Evolutionary conservation across 2,113 vertebrate species (phyloP).

Genomic region (Perognathus longimembris): DNA sequence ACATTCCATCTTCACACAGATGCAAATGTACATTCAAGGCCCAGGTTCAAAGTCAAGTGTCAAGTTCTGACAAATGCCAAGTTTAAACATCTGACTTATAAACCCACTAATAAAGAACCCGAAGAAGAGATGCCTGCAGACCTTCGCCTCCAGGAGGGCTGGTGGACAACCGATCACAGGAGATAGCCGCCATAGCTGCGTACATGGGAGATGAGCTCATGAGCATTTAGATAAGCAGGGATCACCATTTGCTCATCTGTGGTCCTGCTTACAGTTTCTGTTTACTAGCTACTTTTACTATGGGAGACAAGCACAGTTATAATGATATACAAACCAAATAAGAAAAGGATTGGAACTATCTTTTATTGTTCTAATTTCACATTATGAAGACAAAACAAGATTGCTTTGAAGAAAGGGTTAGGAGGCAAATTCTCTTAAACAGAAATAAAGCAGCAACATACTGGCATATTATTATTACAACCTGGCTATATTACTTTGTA

Average conservation of each 20-base stretch:
- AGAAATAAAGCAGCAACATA: conserved; percentile 71
- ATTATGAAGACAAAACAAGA: conserved; percentile 70
- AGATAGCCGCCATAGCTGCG: not conserved
- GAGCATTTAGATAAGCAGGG: conserved; percentile 33
- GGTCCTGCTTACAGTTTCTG: conserved; percentile 59
- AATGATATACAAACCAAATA: conserved; percentile 71
- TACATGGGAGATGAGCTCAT: conserved; percentile 30
- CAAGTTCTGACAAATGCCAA: conserved; percentile 66
- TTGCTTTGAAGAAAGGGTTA: conserved; percentile 64
- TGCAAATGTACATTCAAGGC: not conserved
- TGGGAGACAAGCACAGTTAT: conserved; percentile 41
- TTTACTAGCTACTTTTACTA: conserved; percentile 55
- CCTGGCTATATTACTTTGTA: not conserved
- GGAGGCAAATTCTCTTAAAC: conserved; percentile 62
- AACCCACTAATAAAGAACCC: conserved; percentile 40
- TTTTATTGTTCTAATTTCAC: conserved; percentile 75
- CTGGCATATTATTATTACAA: conserved; percentile 30
- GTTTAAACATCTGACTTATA: conserved; percentile 59
- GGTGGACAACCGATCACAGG: not conserved
- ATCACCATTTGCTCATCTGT: conserved; percentile 50
- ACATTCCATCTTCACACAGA: not conserved
- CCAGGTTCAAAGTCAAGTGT: conserved; percentile 41
- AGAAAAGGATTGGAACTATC: conserved; percentile 61
- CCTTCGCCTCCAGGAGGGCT: not conserved
- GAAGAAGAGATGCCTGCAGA: conserved; percentile 60